phyloP scores from a whole-genome alignment of 2,888 invertebrate genomes.

The Meteorus cinctellus region DNA sequence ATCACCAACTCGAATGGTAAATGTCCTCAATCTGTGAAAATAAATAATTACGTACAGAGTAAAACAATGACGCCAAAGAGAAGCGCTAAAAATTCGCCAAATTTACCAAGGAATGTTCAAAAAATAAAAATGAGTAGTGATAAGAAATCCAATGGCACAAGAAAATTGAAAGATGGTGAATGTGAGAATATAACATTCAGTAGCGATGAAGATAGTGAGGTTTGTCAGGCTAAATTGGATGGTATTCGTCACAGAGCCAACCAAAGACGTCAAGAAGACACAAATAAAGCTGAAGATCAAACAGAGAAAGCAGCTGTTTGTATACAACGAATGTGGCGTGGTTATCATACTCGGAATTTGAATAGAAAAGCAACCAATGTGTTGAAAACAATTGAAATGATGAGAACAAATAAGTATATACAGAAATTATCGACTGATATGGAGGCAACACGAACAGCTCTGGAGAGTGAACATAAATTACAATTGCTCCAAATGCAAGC shows the following conservation, averaged over 20 bases:
- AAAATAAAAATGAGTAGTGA: conserved; percentile 24
- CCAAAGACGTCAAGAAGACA: conserved; percentile 72
- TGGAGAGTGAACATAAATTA: conserved; percentile 89
- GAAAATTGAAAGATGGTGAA: conserved; percentile 53
- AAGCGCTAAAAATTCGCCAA: conserved; percentile 63
- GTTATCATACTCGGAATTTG: conserved; percentile 85
- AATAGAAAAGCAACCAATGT: conserved; percentile 80
- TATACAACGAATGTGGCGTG: conserved; percentile 91
- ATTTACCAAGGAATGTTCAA: conserved; percentile 59
- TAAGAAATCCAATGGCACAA: conserved; percentile 43
- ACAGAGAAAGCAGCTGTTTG: conserved; percentile 80
- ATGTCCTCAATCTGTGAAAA: conserved; percentile 67
- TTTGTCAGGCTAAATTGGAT: conserved; percentile 80
- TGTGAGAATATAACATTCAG: conserved; percentile 56
- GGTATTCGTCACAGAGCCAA: conserved; percentile 80
- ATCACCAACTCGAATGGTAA: conserved; percentile 61
- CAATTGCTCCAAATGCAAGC: conserved; percentile 93
- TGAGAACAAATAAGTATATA: conserved; percentile 87
- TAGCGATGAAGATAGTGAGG: conserved; percentile 79
- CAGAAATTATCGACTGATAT: conserved; percentile 88
- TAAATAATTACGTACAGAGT: conserved; percentile 69
- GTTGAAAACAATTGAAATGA: conserved; percentile 82
- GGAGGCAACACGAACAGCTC: conserved; percentile 87
- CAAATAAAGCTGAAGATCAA: conserved; percentile 67
- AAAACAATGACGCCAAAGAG: conserved; percentile 63